These are phyloP conservation scores for Sinella curviseta DNA, from an alignment of 1,140 invertebrate genomes.

Conservation along the genomic window DNA sequence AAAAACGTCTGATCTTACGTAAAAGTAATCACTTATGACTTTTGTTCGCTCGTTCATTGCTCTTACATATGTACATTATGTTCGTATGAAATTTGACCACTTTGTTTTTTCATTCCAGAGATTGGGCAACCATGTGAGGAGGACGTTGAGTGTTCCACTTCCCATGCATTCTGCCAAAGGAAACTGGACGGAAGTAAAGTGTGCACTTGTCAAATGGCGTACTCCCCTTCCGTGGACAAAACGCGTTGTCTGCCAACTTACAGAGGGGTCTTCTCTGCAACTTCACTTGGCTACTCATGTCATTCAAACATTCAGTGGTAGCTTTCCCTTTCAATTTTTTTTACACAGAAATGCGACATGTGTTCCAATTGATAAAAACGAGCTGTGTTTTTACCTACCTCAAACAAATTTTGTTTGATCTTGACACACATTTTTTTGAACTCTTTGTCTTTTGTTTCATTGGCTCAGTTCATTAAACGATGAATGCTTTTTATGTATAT, in stretches of 20 bases:
- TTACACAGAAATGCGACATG: too few relatives aligned
- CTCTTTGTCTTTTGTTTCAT: not conserved
- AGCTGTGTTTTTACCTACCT: too few relatives aligned
- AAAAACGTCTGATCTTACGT: too few relatives aligned
- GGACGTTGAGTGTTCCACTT: constrained; percentile 45
- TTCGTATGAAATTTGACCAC: too few relatives aligned
- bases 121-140: constrained; percentile 46
- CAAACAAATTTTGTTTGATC: too few relatives aligned
- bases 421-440: not conserved
- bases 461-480: not conserved
- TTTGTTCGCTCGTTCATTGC: too few relatives aligned
- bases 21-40: too few relatives aligned
- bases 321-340: too few relatives aligned
- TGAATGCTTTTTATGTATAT: not conserved
- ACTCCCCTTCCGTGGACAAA: constrained; percentile 45
- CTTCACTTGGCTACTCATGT: constrained; percentile 74
- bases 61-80: too few relatives aligned
- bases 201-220: constrained; percentile 51
- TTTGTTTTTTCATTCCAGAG: too few relatives aligned
- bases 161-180: constrained; percentile 48
- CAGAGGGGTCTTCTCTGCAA: constrained; percentile 64
- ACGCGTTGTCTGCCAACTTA: constrained; percentile 59
- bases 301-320: constrained; percentile 66
- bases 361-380: too few relatives aligned
- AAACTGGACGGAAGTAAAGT: constrained; percentile 44